Evolutionary conservation across 2,797 vertebrate species (phyloP).

Genomic region (Eulemur rubriventer): DNA sequence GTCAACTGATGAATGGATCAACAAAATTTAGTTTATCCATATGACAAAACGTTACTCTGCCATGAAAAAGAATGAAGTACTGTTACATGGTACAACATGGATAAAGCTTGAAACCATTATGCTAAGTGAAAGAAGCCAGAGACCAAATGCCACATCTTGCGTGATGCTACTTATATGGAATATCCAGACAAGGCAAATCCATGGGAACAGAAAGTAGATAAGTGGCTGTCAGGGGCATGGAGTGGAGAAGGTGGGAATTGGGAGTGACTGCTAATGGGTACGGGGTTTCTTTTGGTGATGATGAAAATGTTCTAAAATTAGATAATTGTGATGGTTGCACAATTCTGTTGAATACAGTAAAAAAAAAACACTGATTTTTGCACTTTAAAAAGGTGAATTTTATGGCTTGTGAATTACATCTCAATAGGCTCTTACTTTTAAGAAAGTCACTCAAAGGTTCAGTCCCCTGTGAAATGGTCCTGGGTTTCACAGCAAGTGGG

Average conservation of each 20-base stretch:
- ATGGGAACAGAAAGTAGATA: not conserved
- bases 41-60: not conserved
- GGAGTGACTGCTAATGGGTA: not conserved
- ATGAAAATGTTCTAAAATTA: constrained; percentile 34
- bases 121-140: not conserved
- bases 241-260: not conserved
- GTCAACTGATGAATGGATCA: not conserved
- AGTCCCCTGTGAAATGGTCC: not conserved
- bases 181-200: not conserved
- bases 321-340: not conserved
- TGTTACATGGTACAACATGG: not conserved
- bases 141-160: not conserved
- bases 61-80: constrained; percentile 25
- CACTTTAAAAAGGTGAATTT: not conserved
- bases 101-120: constrained; percentile 28
- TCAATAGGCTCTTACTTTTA: not conserved
- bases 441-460: not conserved
- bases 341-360: not conserved
- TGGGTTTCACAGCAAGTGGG: not conserved
- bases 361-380: not conserved
- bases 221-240: not conserved
- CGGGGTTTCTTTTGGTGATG: not conserved
- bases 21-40: constrained; percentile 1
- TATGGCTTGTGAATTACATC: constrained; percentile 7
- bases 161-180: not conserved